Evolutionary conservation across 2,888 invertebrate species (phyloP), one percentile per base, ranked within the genome.

Genomic region (Andrena bicolor): DNA sequence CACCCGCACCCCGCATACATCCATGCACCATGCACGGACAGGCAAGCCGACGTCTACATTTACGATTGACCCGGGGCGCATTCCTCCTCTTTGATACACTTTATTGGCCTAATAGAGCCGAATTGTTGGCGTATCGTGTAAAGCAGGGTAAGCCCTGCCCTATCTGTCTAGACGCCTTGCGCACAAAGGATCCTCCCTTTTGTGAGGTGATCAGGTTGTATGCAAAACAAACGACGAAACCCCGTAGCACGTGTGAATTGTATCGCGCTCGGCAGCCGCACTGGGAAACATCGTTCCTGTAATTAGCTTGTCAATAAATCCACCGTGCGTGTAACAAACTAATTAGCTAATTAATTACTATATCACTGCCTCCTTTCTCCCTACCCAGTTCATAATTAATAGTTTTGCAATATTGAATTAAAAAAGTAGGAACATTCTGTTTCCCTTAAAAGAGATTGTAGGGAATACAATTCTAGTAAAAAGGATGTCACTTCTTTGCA

Each of bases 31-130:
- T 53, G 41, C 65, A 82, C 79, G 65, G 48, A 85, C 74, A 68
- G 73, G 80, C 71, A 76, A 84, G 84, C 84, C 41, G 76, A 83
- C 78, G 28, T 65, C 64, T 16, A 70, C 76, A 79, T 79, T 80
- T 82, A 88, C 76, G 83, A 85, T 78, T 85, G 76, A 80, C 83
- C 82, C 83, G 66, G 85, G 85, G 79, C 82, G 79, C 80, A 86
- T 88, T 88, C 84, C 84, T 88, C 71, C 82, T 88, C 88, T 82
- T 84, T 88, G 72, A 88, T 88, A 86, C 28, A 85, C 82, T 88
- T 82, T 83, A 88, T 88, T 86, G 82, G 82, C 64, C 83, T 88
- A 88, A 88, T 88, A 83, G 86, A 85, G 66, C 83, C 88, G 83
- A 88, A 86, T 87, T 85, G 80, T 85, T 76, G 77, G n/a, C 60